These are phyloP conservation scores for Drosophila cracens DNA, from an alignment of 2,888 invertebrate genomes.

Conservation along the genomic window DNA sequence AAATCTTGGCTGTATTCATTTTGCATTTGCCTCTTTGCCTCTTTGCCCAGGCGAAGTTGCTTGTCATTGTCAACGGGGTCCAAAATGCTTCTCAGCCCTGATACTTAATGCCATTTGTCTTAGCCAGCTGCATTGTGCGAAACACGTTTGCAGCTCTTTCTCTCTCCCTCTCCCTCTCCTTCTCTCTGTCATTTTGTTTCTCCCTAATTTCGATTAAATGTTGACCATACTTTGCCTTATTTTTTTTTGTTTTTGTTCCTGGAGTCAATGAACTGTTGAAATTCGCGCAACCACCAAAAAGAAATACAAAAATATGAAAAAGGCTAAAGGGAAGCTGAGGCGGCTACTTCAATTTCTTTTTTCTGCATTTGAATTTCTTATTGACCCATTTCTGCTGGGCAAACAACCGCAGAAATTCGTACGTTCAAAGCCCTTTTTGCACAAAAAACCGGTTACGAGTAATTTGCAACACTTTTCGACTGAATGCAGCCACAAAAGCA, in stretches of 20 bases:
- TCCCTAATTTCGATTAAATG: slow-evolving; percentile 36
- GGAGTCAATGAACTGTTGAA: slow-evolving; percentile 43
- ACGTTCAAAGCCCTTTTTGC: slow-evolving; percentile 36
- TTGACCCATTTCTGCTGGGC: slow-evolving; percentile 41
- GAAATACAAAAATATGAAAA: not conserved
- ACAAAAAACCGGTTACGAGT: slow-evolving; percentile 39
- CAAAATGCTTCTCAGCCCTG: slow-evolving; percentile 22
- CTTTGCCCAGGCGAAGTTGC: not conserved
- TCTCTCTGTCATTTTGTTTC: not conserved
- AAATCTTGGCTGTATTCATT: slow-evolving; percentile 18
- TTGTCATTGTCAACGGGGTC: slow-evolving; percentile 25
- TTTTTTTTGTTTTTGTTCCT: slow-evolving; percentile 5
- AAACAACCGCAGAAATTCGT: slow-evolving; percentile 9
- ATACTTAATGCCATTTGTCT: slow-evolving; percentile 42
- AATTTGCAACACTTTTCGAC: slow-evolving; percentile 47
- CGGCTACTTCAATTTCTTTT: slow-evolving; percentile 25
- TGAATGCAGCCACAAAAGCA: slow-evolving; percentile 31
- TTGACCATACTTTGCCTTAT: slow-evolving; percentile 21
- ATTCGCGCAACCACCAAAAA: slow-evolving; percentile 21
- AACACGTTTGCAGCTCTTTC: slow-evolving; percentile 21
- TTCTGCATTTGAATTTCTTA: slow-evolving; percentile 46
- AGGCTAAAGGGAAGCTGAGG: not conserved
- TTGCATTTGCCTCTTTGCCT: not conserved
- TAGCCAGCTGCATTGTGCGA: slow-evolving; percentile 39
- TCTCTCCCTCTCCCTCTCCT: not conserved